Conservation (phyloP, 1,140 invertebrate species). For the Linepithema humile region DNA sequence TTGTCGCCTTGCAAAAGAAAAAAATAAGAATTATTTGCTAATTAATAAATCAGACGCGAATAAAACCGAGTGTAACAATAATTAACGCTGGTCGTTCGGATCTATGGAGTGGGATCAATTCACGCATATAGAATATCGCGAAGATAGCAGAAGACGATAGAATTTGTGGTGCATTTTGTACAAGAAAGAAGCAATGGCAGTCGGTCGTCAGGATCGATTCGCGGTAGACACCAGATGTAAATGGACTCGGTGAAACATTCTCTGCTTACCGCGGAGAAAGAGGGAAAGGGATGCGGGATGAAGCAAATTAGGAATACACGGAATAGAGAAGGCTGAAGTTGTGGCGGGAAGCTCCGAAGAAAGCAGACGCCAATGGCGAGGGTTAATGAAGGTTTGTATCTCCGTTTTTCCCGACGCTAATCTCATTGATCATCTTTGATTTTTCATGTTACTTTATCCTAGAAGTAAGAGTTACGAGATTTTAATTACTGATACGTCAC, state of each 20-base stretch:
- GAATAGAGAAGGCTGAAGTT: neutral
- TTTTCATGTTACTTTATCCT: neutral
- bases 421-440: neutral
- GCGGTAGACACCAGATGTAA: neutral
- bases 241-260: constrained; percentile 14
- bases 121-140: neutral
- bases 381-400: constrained; percentile 39
- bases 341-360: neutral
- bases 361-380: neutral
- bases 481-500: neutral
- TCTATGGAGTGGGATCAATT: neutral
- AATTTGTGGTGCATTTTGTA: constrained; percentile 13
- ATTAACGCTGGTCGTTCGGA: neutral
- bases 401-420: neutral
- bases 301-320: neutral
- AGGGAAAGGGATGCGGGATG: neutral
- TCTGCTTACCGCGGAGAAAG: neutral
- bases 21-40: neutral
- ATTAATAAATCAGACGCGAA: neutral
- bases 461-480: neutral
- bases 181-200: neutral
- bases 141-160: neutral
- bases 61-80: neutral
- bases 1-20: neutral
- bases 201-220: constrained; percentile 3